phyloP scores from a whole-genome alignment of 37 sponge, comb jelly and placozoan species.

The Bolinopsis microptera region DNA sequence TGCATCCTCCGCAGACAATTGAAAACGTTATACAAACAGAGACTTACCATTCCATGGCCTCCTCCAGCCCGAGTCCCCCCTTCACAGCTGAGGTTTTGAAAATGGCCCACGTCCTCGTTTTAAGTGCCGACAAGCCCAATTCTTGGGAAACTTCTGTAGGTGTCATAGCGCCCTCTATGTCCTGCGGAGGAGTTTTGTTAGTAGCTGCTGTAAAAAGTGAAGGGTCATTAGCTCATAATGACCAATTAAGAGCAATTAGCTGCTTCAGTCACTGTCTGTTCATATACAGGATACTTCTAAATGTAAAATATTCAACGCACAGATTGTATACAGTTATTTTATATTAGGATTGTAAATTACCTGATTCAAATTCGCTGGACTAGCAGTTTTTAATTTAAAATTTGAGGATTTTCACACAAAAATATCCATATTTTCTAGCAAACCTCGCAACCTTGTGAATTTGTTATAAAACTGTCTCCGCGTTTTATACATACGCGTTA shows the following conservation, averaged over 20 bases:
- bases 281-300: not conserved
- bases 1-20: too few relatives aligned
- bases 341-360: too few relatives aligned
- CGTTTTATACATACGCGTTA: too few relatives aligned
- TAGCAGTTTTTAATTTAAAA: too few relatives aligned
- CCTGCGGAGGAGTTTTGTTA: constrained; percentile 70
- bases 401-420: too few relatives aligned
- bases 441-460: too few relatives aligned
- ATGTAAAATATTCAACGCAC: too few relatives aligned
- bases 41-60: constrained; percentile 98
- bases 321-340: too few relatives aligned
- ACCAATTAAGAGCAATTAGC: not conserved
- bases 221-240: not conserved
- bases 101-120: constrained; percentile 98
- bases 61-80: constrained; percentile 91
- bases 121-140: constrained; percentile 89
- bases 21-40: too few relatives aligned
- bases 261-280: not conserved
- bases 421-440: too few relatives aligned
- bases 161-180: constrained; percentile 93
- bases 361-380: too few relatives aligned
- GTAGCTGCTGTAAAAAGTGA: not conserved
- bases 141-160: constrained; percentile 91
- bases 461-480: too few relatives aligned
- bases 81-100: constrained; percentile 97